These are phyloP conservation scores for Axis porcinus DNA, from an alignment of 2,113 vertebrate species.

Conservation along the genomic window DNA sequence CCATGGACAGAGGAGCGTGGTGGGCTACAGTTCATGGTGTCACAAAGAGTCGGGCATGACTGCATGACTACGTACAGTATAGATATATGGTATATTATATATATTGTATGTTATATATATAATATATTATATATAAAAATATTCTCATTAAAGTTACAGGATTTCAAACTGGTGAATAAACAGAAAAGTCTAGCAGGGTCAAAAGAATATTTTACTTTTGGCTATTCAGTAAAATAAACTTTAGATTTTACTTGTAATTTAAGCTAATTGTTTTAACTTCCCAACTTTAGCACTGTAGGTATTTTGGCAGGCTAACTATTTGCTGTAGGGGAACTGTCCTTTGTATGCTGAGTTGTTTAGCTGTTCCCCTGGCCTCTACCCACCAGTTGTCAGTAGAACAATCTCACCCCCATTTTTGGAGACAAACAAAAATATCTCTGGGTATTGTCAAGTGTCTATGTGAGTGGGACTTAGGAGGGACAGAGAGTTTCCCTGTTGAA, in stretches of 20 bases:
- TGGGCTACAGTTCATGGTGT: neutral
- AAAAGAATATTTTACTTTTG: neutral
- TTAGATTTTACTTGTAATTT: neutral
- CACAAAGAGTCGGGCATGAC: neutral
- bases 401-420: neutral
- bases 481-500: neutral
- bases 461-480: neutral
- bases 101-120: neutral
- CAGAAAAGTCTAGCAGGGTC: neutral
- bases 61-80: neutral
- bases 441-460: neutral
- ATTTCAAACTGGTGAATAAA: neutral
- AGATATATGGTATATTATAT: neutral
- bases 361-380: rapidly evolving
- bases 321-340: rapidly evolving
- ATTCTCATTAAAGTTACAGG: neutral
- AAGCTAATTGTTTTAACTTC: neutral
- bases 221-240: neutral
- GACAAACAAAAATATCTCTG: neutral
- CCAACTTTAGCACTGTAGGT: neutral
- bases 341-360: neutral
- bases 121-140: too few species aligned
- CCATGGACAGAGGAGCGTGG: neutral
- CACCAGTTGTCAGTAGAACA: neutral
- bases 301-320: neutral